Evolutionary conservation across 2,113 vertebrate genomes (phyloP), one percentile per base, ranked within the genome.

Genomic region (Phaethornis superciliosus): DNA sequence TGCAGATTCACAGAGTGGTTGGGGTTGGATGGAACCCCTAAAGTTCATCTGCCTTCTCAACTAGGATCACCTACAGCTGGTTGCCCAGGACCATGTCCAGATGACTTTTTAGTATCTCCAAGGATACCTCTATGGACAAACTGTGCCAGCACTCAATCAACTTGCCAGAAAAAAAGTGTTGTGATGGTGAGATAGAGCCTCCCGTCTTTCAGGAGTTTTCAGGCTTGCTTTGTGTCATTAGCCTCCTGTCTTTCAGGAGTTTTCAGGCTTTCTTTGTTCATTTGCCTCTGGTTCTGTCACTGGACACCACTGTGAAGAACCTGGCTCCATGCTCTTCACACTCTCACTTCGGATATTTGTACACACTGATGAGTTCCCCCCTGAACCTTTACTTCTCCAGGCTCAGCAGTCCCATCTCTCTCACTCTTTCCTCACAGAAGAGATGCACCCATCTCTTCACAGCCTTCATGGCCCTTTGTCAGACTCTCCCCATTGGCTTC

Each of bases 401-500:
- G 15, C 8, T 76, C 30, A 54, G 75, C 47, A 27, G 6, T 15
- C 9, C 10, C 15, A 47, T 13, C 46, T 47, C 7, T 63, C 37
- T 72, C 42, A 40, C 3, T 1, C 8, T 68, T 60, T 37, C 9
- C 6, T 64, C 10, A 6, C 1, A 52, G 22, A 4, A 77, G 15
- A 65, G 33, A 21, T 74, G 35, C 17, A 86, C 9, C 49, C 22
- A 8, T 12, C 26, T 12, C 24, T 44, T 58, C 23, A 24, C 28
- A 19, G 46, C 9, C 30, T 33, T n/a, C 2, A 5, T 6, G 11
- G 9, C 27, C 5, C 47, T 68, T 59, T 1, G 0, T 4, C 46
- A 7, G 19, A 30, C 10, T 68, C 10, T 51, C 23, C 83, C 7
- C 7, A 22, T 22, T 10, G 70, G 14, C 12, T 81, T 9, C 24